Percentiles rank a stretch among this genome's conserved stretches.
Conservation (phyloP, 2,113 vertebrate genomes). For the Sorex araneus region DNA sequence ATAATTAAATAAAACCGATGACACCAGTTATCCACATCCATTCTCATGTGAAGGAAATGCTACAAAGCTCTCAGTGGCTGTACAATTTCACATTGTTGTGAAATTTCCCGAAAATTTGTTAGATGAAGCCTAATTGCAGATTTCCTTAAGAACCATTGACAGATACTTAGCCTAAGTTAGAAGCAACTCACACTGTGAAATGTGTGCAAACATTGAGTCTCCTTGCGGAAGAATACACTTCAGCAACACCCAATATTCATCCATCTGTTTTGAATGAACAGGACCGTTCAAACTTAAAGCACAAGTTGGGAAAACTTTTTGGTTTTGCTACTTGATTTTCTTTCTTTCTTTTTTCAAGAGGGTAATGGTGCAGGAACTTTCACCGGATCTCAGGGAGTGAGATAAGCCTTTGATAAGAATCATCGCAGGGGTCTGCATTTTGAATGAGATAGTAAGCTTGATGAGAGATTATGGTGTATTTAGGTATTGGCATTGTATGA, state of each 20-base stretch:
- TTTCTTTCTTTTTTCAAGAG: conserved; percentile 44
- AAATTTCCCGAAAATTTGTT: conserved; percentile 66
- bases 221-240: conserved; percentile 41
- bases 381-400: conserved; percentile 17
- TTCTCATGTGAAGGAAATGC: not conserved
- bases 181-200: conserved; percentile 71
- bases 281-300: not conserved
- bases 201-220: conserved; percentile 70
- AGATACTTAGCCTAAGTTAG: conserved; percentile 69
- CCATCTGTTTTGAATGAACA: conserved; percentile 19
- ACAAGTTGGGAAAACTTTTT: conserved; percentile 12
- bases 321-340: not conserved
- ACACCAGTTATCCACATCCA: not conserved
- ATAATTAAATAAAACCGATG: not conserved
- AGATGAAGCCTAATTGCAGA: conserved; percentile 72
- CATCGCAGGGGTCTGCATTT: conserved; percentile 3
- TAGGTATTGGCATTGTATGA: conserved; percentile 42
- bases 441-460: conserved; percentile 46
- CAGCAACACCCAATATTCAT: not conserved
- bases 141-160: conserved; percentile 72
- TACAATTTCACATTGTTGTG: not conserved
- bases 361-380: conserved; percentile 19
- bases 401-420: not conserved
- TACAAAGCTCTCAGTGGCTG: not conserved
- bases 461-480: conserved; percentile 35